These are phyloP conservation scores for Meloidogyne exigua DNA, from an alignment of 1,140 invertebrate genomes.

Conservation along the genomic window DNA sequence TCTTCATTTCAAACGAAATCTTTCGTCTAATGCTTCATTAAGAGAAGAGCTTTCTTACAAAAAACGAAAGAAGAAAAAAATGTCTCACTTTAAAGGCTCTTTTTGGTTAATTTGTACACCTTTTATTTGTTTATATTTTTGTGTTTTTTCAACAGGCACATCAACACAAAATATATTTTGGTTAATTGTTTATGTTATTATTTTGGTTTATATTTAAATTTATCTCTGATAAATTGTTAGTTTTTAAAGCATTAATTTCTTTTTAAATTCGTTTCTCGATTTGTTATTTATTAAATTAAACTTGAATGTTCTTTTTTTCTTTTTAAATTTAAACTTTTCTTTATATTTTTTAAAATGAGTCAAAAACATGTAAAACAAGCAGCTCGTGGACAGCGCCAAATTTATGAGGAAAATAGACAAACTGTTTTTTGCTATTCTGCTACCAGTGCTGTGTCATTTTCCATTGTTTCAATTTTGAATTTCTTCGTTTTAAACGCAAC, in stretches of 20 bases:
- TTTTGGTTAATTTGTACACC: not conserved
- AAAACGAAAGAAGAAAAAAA: conserved; percentile 27
- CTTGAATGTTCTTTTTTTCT: too few species aligned
- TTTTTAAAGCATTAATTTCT: not conserved
- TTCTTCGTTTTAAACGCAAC: conserved; percentile 33
- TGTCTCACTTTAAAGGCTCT: conserved; percentile 10
- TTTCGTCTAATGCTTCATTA: conserved; percentile 62
- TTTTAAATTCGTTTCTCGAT: not conserved
- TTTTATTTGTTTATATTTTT: not conserved
- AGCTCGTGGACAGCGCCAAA: conserved; percentile 58
- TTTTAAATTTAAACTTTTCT: not conserved
- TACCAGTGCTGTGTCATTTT: conserved; percentile 28
- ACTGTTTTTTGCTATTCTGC: conserved; percentile 50
- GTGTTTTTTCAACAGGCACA: not conserved
- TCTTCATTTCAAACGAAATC: conserved; percentile 63
- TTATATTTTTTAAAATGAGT: conserved; percentile 3
- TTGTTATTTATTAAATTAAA: not conserved
- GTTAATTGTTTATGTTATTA: not conserved
- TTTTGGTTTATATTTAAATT: not conserved
- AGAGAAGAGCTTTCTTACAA: conserved; percentile 30
- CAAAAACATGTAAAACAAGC: conserved; percentile 48
- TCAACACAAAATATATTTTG: not conserved
- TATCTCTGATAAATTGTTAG: conserved; percentile 12
- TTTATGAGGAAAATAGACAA: conserved; percentile 55
- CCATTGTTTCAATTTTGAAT: conserved; percentile 34